Evolutionary conservation across 2,797 vertebrate species (phyloP).

Genomic region (Babyrousa celebensis): DNA sequence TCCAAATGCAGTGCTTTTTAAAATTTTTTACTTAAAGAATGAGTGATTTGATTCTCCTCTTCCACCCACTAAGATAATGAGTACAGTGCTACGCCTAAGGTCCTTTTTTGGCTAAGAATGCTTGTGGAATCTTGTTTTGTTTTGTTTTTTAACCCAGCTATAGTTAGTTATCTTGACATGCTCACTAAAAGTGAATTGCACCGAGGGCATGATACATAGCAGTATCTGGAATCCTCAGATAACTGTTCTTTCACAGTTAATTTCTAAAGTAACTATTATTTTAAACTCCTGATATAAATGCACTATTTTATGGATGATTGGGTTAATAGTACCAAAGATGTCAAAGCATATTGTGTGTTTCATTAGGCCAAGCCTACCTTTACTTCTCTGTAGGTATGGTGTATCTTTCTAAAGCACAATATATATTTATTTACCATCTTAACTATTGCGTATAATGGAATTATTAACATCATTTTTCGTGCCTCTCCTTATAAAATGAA

Average conservation of each 20-base stretch:
- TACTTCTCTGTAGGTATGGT: background rate
- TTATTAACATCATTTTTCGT: background rate
- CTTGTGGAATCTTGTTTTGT: background rate
- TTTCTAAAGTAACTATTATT: constrained; percentile 34
- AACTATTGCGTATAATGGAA: background rate
- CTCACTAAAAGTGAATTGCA: background rate
- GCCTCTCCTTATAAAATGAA: constrained; percentile 35
- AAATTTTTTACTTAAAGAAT: background rate
- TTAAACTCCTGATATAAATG: constrained; percentile 3
- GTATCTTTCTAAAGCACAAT: constrained; percentile 4
- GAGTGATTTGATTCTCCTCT: background rate
- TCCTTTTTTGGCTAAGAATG: background rate
- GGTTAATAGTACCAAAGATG: background rate
- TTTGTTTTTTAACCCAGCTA: background rate
- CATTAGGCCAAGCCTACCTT: background rate
- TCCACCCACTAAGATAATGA: background rate
- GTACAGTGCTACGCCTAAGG: background rate
- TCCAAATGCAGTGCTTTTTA: too few species aligned
- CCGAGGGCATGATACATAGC: background rate
- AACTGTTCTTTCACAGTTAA: background rate
- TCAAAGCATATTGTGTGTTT: background rate
- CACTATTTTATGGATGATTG: constrained; percentile 5
- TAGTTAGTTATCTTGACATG: background rate
- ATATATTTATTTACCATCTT: background rate
- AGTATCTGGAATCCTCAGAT: background rate